Evolutionary conservation across 2,888 invertebrate species (phyloP), one percentile per base, ranked within the genome.

Genomic region (Druceiella hillmani): DNA sequence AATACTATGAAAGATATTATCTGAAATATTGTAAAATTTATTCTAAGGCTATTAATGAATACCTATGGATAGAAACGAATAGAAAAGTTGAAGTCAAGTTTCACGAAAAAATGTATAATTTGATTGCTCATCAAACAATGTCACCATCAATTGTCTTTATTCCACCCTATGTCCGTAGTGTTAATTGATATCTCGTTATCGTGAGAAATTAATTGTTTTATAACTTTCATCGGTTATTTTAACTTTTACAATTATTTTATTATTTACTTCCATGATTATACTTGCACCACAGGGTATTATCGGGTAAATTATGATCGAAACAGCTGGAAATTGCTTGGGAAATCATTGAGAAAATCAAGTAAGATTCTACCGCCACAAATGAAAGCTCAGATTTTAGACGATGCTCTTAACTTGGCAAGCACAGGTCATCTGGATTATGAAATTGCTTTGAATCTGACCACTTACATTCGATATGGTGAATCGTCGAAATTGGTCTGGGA

Each of bases 361-460:
- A 48, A 55, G 2, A 59, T 69, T 2, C 74, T 79, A 33, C 73
- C 78, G 1, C 64, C 77, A 0, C 64, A 78, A 3, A 78, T 79
- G 17, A 71, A 81, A 36, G 82, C 82, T 0, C 85, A 87, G 54
- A 62, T 87, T 0, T 70, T 88, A 5, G 83, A 86, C 53, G 87
- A 88, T 53, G 77, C 82, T 1, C 77, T 81, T 55, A 78, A 79
- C 53, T 55, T 81, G 5, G 82, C 82, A 9, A 72, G 79, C 51
- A 66, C 71, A 0, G 74, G 73, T 0, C 59, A 66, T 25, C 56
- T 82, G 0, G 59, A 76, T 50, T 82, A 83, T 55, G 65, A 64
- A 29, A 62, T 75, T 3, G 78, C 83, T 0, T 65, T 87, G 10
- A 74, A 77, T 2, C 52, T 86, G 13, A 75, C 80, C 4, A 70